Evolutionary conservation across 1,140 invertebrate genomes (phyloP), one percentile per base, ranked within the genome.

Genomic region (Teleopsis dalmanni): DNA sequence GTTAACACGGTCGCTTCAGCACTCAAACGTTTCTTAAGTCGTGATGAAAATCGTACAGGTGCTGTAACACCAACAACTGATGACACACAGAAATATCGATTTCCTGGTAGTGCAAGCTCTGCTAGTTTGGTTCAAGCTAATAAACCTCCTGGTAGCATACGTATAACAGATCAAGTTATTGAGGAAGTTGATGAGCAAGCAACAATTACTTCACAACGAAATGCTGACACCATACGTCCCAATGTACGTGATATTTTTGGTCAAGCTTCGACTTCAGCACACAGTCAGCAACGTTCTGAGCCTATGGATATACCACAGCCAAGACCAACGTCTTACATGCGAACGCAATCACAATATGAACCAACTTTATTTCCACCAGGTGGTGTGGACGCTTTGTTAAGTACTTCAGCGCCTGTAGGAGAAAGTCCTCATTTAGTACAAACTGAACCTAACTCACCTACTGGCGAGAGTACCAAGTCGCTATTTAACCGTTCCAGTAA

Each of bases 141-240:
- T 0, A 60, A 61, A n/a, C 52, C 60, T 5, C 58, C 61, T 19
- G 82, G 81, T n/a, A 82, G 79, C 27, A 81, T 83, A 73, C 77
- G 80, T 54, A 84, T 89, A 14, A 78, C 83, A 0, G 79, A 83
- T 56, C 81, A 85, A 54, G 81, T 88, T 3, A 89, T 88, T 22
- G 85, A 88, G 62, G 87, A 89, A 64, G 83, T 88, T 0, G 87
- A 88, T 54, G 87, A 89, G 58, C 85, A 88, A 62, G 74, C 80
- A 51, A 88, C 87, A 4, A 81, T 87, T 38, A 86, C 80, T 1
- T 87, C 85, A 13, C 81, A 82, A 72, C 75, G 77, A 11, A 55
- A 74, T 58, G 66, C 79, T 70, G 58, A 75, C 26, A 70, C 79
- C 58, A 47, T 71, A 60, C 57, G 78, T 31, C 80, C 80, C 26